Conservation (phyloP, 2,888 invertebrate genomes). For the Suillia variegata region DNA sequence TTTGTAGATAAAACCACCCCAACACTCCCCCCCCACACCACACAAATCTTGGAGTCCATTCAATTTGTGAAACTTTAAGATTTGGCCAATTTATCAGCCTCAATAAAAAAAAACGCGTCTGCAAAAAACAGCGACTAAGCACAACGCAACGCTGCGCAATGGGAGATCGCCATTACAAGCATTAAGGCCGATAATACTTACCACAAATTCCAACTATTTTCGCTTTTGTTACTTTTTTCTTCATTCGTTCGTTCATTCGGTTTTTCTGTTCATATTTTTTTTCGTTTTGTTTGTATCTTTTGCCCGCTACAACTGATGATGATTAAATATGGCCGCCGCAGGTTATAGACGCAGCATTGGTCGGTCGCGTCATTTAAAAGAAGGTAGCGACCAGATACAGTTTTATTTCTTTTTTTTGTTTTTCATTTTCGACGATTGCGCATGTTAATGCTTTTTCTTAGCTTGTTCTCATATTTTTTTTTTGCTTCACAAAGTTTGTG, state of each 20-base stretch:
- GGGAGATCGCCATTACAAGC: slow-evolving; percentile 13
- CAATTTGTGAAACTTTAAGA: not conserved
- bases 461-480: slow-evolving; percentile 13
- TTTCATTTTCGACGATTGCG: not conserved
- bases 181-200: slow-evolving; percentile 23
- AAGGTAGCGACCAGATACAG: slow-evolving; percentile 38
- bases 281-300: slow-evolving; percentile 17
- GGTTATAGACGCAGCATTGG: slow-evolving; percentile 55
- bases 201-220: slow-evolving; percentile 45
- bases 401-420: slow-evolving; percentile 5
- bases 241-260: too few species aligned
- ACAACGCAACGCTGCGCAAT: slow-evolving; percentile 17
- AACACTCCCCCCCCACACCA: too few species aligned
- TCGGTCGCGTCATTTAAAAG: slow-evolving; percentile 53
- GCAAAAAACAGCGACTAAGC: slow-evolving; percentile 15
- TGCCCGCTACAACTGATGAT: slow-evolving; percentile 51
- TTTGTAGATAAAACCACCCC: too few species aligned
- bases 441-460: not conserved
- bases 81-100: slow-evolving; percentile 19
- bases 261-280: too few species aligned
- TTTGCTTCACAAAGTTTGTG: slow-evolving; percentile 31
- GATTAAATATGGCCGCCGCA: slow-evolving; percentile 56
- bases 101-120: slow-evolving; percentile 4
- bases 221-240: slow-evolving; percentile 7
- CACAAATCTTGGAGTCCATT: too few species aligned